Evolutionary conservation across 2,888 invertebrate genomes (phyloP), one percentile per base, ranked within the genome.

Genomic region (Dorcus parallelipipedus): DNA sequence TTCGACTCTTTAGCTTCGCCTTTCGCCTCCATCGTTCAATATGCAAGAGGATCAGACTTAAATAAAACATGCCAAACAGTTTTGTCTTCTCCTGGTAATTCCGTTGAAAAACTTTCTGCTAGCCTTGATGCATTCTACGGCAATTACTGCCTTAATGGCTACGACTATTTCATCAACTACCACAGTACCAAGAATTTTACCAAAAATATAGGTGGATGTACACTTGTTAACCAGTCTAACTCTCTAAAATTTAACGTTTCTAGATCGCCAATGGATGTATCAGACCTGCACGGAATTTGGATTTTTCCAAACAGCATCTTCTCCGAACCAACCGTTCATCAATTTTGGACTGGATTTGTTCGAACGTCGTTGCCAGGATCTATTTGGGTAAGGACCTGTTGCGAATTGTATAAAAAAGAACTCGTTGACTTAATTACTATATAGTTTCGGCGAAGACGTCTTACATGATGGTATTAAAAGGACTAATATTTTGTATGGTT

Each of bases 201-300:
- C 2, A 42, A 20, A 10, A 56, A 61, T 41, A 17, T 26, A 6
- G 42, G 60, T 63, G 58, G 56, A 52, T 33, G 8, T 2, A 17
- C 9, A 14, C 6, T 45, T 1, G 14, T 20, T 9, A 47, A 49
- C 26, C 26, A 6, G 47, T 6, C 20, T 9, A 42, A 23, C 7
- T 40, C 6, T 48, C 23, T 38, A 3, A 23, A 3, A 39, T 54
- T 10, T n/a, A 42, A 14, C 38, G 17, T 42, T 6, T 61, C 47
- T 54, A 67, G 68, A 43, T 74, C 85, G 91, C 0, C 84, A 87
- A 49, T 93, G 93, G 93, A 83, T 81, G 2, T 93, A 90, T 75
- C 93, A 94, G 78, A 91, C 91, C 0, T 95, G 95, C 75, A 88
- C 87, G 52, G 93, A 95, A 79, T 93, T 86, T 75, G 94, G 93